Percentiles rank a stretch among this genome's conserved stretches.
Conservation (phyloP, 2,113 vertebrate species). For the Acanthisitta chloris region DNA sequence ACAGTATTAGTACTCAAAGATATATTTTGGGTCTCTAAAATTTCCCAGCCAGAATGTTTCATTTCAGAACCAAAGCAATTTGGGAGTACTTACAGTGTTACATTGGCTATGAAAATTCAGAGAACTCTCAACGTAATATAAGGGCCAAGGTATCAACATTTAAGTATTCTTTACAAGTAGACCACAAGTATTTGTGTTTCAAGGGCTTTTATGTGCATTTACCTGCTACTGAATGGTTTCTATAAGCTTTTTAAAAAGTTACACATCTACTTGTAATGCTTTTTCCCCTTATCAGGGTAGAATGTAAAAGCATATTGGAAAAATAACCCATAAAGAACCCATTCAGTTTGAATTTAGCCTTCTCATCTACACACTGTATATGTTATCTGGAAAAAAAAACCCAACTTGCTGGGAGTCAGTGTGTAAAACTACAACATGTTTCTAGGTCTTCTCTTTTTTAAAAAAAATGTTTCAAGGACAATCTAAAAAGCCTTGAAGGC, state of each 20-base stretch:
- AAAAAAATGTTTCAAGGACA: neutral
- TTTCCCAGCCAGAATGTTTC: neutral
- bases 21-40: neutral
- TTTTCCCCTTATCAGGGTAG: neutral
- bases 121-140: neutral
- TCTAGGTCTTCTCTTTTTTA: neutral
- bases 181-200: neutral
- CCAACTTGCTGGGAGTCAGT: neutral
- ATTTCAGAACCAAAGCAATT: neutral
- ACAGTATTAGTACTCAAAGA: neutral
- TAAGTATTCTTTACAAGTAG: neutral
- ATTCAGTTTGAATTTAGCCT: neutral
- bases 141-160: neutral
- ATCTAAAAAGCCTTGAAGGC: neutral
- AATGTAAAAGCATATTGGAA: neutral
- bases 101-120: neutral
- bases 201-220: neutral
- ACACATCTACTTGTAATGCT: neutral
- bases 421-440: neutral
- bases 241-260: neutral
- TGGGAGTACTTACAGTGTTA: neutral
- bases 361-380: accelerated
- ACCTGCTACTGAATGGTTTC: neutral
- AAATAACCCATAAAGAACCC: neutral
- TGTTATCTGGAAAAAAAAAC: neutral